Base-by-base conservation (phyloP, 2,797 vertebrate species). In the Picus viridis region DNA sequence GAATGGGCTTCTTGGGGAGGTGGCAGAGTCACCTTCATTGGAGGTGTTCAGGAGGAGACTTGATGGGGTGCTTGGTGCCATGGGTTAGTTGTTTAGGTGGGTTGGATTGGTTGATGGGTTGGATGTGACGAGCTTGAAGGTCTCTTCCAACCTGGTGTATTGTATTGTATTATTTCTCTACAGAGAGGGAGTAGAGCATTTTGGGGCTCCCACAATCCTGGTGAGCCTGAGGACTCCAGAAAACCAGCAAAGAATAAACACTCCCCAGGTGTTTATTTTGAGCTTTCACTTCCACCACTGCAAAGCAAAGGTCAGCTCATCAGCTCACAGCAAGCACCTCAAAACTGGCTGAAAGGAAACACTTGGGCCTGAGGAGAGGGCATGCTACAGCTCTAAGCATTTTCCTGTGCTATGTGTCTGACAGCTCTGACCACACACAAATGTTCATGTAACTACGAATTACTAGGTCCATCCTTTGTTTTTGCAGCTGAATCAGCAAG, bases 171-270 rank as follows among this genome's bases (percentile, higher is more conserved):
- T 34, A 34, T 39, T 67, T 58, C 23, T 43, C 59, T 58, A 79
- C 6, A 32, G 53, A 30, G 5, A 67, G 14, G 64, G 62, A 70
- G 73, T 8, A 32, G 30, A 63, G 32, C 16, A 17, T 1, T 68
- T 41, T 3, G 20, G 49, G 56, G 64, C 43, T 84, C 63, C 34
- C 68, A 62, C 23, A 79, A 47, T 8, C 8, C 73, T 32, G 29
- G 36, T 30, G 32, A 92, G n/a, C 32, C 19, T 1, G 0, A 71
- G 41, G 19, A 83, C 53, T 61, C 15, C 12, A 18, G 36, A 32
- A 4, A 54, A 16, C 12, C 59, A 67, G 7, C 2, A 1, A 0
- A 76, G 65, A 80, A n/a, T n/a, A n/a, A n/a, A n/a, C 16, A 6
- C 8, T 72, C 32, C 17, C 39, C 51, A 30, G 12, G 11, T 61